Evolutionary conservation across 1,140 invertebrate genomes (phyloP).

Genomic region (Temnothorax curvispinosus): DNA sequence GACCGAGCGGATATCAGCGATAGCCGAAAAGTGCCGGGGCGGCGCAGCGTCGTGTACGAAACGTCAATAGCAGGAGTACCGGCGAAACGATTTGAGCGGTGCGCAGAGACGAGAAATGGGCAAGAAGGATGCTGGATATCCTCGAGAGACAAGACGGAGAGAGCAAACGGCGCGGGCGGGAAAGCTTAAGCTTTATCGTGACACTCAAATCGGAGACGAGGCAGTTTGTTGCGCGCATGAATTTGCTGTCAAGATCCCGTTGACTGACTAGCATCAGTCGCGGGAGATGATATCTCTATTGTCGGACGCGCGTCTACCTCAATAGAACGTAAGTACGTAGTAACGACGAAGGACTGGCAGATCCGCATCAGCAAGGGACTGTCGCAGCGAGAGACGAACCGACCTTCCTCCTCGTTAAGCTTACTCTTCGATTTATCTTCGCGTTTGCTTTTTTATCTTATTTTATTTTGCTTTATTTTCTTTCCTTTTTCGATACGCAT

Average conservation of each 20-base stretch:
- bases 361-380: constrained; percentile 24
- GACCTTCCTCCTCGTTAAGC: constrained; percentile 59
- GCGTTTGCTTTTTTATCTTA: not conserved
- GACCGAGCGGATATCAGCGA: constrained; percentile 34
- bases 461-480: not conserved
- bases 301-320: constrained; percentile 44
- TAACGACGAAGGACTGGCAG: constrained; percentile 21
- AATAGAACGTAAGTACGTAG: not conserved
- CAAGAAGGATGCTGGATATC: constrained; percentile 8
- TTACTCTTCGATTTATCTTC: constrained; percentile 45
- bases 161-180: not conserved
- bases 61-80: constrained; percentile 33
- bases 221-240: constrained; percentile 72
- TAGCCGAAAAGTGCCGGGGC: constrained; percentile 39
- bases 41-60: not conserved
- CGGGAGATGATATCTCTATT: constrained; percentile 72
- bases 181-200: constrained; percentile 69
- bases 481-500: not conserved
- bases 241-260: constrained; percentile 70
- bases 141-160: not conserved
- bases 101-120: not conserved
- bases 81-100: not conserved
- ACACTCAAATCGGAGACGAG: constrained; percentile 71
- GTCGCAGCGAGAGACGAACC: constrained; percentile 13
- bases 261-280: constrained; percentile 64